These are phyloP conservation scores for Pseudomugil gertrudae DNA, from an alignment of 2,797 vertebrate species.

Conservation along the genomic window DNA sequence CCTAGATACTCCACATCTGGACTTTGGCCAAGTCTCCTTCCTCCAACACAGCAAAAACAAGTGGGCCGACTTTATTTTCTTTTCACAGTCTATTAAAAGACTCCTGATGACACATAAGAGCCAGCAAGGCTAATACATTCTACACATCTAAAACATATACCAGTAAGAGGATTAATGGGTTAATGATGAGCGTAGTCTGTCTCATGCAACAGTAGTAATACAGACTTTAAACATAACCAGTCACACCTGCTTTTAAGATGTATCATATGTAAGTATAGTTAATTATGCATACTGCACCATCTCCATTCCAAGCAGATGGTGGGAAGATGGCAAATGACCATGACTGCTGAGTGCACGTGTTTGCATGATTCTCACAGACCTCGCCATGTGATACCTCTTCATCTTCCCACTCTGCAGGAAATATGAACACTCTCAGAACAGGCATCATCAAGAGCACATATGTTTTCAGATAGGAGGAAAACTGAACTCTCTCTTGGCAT, in stretches of 20 bases:
- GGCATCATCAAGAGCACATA: constrained; percentile 2
- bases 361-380: constrained; percentile 46
- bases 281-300: constrained; percentile 14
- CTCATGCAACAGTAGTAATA: constrained; percentile 10
- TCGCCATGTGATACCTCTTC: constrained; percentile 67
- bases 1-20: constrained; percentile 28
- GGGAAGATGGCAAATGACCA: constrained; percentile 59
- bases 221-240: neutral
- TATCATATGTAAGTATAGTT: constrained; percentile 44
- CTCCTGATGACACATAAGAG: constrained; percentile 20
- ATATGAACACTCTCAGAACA: constrained; percentile 24
- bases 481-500: constrained; percentile 24
- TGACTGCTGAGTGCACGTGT: constrained; percentile 32
- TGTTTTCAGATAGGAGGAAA: constrained; percentile 12
- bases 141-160: constrained; percentile 34
- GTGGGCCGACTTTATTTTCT: constrained; percentile 13
- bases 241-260: constrained; percentile 25
- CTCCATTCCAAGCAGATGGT: constrained; percentile 25
- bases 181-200: constrained; percentile 25
- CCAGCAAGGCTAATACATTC: constrained; percentile 40
- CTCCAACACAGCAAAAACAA: constrained; percentile 11
- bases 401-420: constrained; percentile 39
- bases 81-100: constrained; percentile 24
- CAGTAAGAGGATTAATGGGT: constrained; percentile 24
- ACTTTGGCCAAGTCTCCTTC: constrained; percentile 21